phyloP scores from a whole-genome alignment of 2,888 invertebrate genomes.

The Hyalella azteca region DNA sequence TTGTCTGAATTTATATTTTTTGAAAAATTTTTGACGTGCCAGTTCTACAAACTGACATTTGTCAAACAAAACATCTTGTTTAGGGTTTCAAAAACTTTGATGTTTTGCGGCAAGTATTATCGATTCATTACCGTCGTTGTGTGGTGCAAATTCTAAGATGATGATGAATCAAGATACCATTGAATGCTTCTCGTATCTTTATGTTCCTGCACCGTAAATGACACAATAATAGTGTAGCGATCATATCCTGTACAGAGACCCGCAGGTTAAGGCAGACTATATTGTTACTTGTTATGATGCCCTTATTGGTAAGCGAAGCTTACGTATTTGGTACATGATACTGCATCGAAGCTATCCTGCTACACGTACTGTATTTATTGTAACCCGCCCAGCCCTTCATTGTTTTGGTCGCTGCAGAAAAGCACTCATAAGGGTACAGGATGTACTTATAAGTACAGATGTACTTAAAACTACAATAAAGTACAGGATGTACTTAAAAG shows the following conservation, averaged over 20 bases:
- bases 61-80: neutral
- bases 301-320: neutral
- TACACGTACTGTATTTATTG: neutral
- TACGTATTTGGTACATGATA: neutral
- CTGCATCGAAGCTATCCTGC: neutral
- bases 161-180: neutral
- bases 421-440: neutral
- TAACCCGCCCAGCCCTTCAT: neutral
- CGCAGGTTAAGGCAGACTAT: neutral
- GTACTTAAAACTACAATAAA: too few relatives aligned
- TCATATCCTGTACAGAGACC: neutral
- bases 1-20: too few relatives aligned
- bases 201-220: neutral
- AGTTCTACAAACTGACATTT: neutral
- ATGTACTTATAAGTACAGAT: neutral
- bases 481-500: too few relatives aligned
- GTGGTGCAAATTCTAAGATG: neutral
- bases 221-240: neutral
- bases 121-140: neutral
- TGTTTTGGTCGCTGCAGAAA: neutral
- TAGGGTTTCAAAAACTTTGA: neutral
- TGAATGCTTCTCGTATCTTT: neutral
- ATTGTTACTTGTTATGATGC: conserved; percentile 7
- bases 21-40: too few relatives aligned
- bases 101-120: neutral